phyloP scores from a whole-genome alignment of 2,797 vertebrate species.

The Myotis pilosus region DNA sequence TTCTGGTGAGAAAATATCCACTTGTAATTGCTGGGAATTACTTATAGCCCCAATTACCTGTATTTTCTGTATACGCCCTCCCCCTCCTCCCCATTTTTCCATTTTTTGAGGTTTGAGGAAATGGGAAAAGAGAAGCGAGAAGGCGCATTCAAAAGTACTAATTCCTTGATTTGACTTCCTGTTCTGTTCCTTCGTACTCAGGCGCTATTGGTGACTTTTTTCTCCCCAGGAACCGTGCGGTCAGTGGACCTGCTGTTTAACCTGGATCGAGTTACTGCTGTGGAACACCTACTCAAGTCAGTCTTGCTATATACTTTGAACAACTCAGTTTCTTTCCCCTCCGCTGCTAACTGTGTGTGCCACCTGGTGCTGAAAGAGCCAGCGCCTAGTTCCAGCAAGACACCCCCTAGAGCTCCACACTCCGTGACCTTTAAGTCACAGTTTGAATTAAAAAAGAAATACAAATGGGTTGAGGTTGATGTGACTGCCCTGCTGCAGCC shows the following conservation, averaged over 20 bases:
- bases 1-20: background rate
- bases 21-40: background rate
- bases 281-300: slow-evolving; percentile 92
- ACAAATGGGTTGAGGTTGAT: slow-evolving; percentile 92
- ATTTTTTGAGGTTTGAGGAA: background rate
- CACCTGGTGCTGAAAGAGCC: slow-evolving; percentile 85
- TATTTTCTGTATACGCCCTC: background rate
- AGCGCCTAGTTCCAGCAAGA: slow-evolving; percentile 63
- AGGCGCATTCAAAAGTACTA: background rate
- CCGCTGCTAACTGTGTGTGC: slow-evolving; percentile 82
- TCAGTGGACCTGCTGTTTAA: slow-evolving; percentile 90
- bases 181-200: background rate
- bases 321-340: slow-evolving; percentile 70
- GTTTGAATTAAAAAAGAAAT: slow-evolving; percentile 77
- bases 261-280: slow-evolving; percentile 88
- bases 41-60: background rate
- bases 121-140: background rate
- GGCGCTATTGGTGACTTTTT: slow-evolving; percentile 30
- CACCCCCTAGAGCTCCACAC: slow-evolving; percentile 79
- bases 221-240: slow-evolving; percentile 80
- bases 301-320: slow-evolving; percentile 91
- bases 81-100: too few species aligned
- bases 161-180: background rate
- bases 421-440: slow-evolving; percentile 85
- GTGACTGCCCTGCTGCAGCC: slow-evolving; percentile 91